Base-by-base conservation (phyloP, 2,888 invertebrate species). In the Invenusta paracnida region DNA sequence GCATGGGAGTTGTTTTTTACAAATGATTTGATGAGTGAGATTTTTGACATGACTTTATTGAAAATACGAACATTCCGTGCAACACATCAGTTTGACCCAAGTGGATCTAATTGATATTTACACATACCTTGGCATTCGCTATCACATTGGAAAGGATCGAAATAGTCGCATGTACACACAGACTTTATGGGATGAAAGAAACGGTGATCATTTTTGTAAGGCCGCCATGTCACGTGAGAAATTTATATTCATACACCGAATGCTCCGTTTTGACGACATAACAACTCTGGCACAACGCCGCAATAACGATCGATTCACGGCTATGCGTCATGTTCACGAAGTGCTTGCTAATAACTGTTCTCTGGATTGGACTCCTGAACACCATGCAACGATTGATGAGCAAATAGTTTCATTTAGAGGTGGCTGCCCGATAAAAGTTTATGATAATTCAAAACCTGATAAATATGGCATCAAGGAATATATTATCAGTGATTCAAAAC, bases 351-450 rank as follows among this genome's bases (percentile, higher is more conserved):
- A n/a, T n/a, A n/a, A n/a, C n/a, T n/a, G n/a, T n/a, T n/a, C n/a
- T n/a, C n/a, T n/a, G n/a, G 11, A 73, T 73, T 73, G 73, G 73
- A 73, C 73, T 73, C 17, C 73, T 73, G 73, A 73, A 73, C 73
- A 73, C 73, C 73, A 73, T n/a, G n/a, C n/a, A n/a, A n/a, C n/a
- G n/a, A n/a, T 73, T 73, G 73, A 73, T 73, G 73, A 73, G 73
- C 73, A 73, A 73, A 73, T 23, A 73, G 17, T 73, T 73, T 73
- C 73, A 73, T 73, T 73, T 73, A 73, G 73, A 73, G 73, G 73
- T 73, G 48, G 17, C 48, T 48, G 48, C 48, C 48, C 48, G 48
- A 48, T 48, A 48, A 48, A 48, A 17, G 48, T 48, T 48, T n/a
- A n/a, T n/a, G n/a, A 48, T 17, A 48, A 48, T 5, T 48, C 48